Percentiles rank a stretch among this genome's conserved stretches.
phyloP scores from a whole-genome alignment of 2,888 invertebrate genomes.

The Vannuccia rotundouncinata region DNA sequence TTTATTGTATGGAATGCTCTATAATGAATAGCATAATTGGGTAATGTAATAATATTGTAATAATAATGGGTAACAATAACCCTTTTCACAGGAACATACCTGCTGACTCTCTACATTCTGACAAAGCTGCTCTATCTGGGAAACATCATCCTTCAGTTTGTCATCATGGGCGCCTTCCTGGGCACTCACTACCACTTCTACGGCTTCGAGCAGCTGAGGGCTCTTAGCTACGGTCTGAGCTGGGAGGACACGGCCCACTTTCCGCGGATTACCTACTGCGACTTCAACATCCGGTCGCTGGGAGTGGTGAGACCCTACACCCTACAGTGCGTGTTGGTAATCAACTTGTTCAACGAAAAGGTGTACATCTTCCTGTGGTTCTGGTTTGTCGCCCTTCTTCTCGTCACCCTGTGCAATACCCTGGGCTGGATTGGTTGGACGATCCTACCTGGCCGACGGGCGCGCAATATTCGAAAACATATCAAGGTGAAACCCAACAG shows the following conservation, averaged over 20 bases:
- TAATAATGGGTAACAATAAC: not conserved
- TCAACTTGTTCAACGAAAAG: conserved; percentile 44
- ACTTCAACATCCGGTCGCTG: conserved; percentile 52
- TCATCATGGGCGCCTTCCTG: conserved; percentile 58
- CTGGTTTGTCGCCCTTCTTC: not conserved
- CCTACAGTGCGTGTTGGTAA: conserved; percentile 45
- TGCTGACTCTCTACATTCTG: conserved; percentile 48
- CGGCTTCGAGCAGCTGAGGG: conserved; percentile 57
- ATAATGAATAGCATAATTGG: not conserved
- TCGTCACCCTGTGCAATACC: conserved; percentile 7
- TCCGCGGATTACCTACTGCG: conserved; percentile 54
- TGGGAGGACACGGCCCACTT: conserved; percentile 50
- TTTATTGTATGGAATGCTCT: no score
- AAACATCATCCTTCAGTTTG: conserved; percentile 57
- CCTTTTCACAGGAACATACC: not conserved
- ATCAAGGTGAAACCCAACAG: conserved; percentile 15
- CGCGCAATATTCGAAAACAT: not conserved
- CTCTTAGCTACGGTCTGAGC: conserved; percentile 53
- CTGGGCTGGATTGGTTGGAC: conserved; percentile 25
- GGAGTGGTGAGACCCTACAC: conserved; percentile 44
- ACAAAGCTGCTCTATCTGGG: conserved; percentile 55
- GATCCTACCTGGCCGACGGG: not conserved
- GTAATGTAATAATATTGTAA: not conserved
- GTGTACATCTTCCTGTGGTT: conserved; percentile 35
- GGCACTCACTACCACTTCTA: conserved; percentile 53